A percentile compares a stretch with the other conserved stretches of the same genome.
These are phyloP conservation scores for Pelodytes ibericus DNA, from an alignment of 2,797 vertebrate genomes.

Conservation along the genomic window DNA sequence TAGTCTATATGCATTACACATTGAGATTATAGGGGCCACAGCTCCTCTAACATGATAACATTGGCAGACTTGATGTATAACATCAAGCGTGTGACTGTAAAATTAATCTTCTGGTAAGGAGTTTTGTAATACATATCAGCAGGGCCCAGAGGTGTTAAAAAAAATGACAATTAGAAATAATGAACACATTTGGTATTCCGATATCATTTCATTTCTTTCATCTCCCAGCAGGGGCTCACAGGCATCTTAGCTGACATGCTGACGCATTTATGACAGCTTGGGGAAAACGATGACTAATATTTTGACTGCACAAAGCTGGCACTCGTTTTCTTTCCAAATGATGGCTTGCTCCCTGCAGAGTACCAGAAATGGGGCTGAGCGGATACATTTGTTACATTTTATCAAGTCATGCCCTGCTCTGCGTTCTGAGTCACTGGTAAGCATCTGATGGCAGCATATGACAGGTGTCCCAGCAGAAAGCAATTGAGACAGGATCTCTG, in stretches of 20 bases:
- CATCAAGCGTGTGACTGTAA: conserved; percentile 3
- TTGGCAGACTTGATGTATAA: not conserved
- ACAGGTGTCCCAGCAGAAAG: conserved; percentile 19
- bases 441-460: not conserved
- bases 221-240: conserved; percentile 15
- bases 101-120: conserved; percentile 1
- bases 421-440: conserved; percentile 21
- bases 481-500: too few species aligned
- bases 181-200: conserved; percentile 46
- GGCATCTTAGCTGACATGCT: conserved; percentile 35
- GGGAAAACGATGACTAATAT: conserved; percentile 52
- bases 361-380: conserved; percentile 15
- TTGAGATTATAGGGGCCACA: too few species aligned
- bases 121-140: conserved; percentile 6
- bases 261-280: conserved; percentile 44
- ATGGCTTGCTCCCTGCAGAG: conserved; percentile 37
- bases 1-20: too few species aligned
- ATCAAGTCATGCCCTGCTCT: conserved; percentile 28
- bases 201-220: conserved; percentile 25
- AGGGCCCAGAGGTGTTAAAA: conserved; percentile 13
- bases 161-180: conserved; percentile 14
- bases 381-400: conserved; percentile 38
- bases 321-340: conserved; percentile 41
- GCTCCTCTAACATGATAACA: too few species aligned
- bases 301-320: conserved; percentile 52